Evolutionary conservation across 2,888 invertebrate genomes (phyloP), one percentile per base, ranked within the genome.

Genomic region (Diachrysia chrysitis): DNA sequence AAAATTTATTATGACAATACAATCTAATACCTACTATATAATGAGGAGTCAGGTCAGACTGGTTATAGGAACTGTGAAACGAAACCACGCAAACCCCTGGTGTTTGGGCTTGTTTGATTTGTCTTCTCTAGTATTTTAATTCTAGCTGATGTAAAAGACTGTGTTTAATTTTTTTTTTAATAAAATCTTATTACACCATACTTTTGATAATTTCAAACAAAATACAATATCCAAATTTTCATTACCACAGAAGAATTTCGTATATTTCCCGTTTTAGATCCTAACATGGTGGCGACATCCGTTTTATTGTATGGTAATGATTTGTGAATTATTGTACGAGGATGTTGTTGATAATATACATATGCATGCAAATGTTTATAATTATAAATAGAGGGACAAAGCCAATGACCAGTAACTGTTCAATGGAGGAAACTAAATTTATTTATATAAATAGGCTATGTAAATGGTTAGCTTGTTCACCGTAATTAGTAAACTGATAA

Each of bases 301-400:
- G 32, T 67, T 59, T 70, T 59, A 63, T 68, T 69, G 54, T 69
- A 69, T 69, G 64, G 54, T 69, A 77, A 70, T 73, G 29, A 71
- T 65, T 63, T 54, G 54, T 74, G 55, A 63, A 68, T 67, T 65
- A 69, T 35, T 58, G 35, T 59, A 19, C 14, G 25, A 69, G 69
- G 71, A 69, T 32, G 17, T 42, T 69, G 69, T 64, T 58, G 59
- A 77, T 68, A 63, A 60, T 57, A 56, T 62, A 25, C 19, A 51
- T 51, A 68, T 58, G 51, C 29, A 53, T 60, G 42, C 19, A 21
- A 19, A 59, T 0, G 58, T 12, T 37, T 63, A 48, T 71, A 60
- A 70, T 63, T 66, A 68, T 54, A 66, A 64, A 7, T 14, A n/a
- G 51, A 54, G 14, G 16, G 16, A 54, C 14, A 54, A 54, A 25